These are phyloP conservation scores for Argyra leucocephala DNA, from an alignment of 2,888 invertebrate species.

Conservation along the genomic window DNA sequence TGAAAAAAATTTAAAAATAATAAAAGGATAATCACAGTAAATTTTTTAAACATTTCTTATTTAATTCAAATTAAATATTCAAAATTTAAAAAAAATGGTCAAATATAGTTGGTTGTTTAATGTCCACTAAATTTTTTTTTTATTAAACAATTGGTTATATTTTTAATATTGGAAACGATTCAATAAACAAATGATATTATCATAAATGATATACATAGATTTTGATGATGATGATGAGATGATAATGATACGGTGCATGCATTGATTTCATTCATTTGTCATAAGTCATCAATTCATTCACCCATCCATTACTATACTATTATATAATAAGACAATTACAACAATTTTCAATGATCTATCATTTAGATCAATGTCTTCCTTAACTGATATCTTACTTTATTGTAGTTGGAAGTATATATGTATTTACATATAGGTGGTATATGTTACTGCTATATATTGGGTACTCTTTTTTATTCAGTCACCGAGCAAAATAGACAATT, in stretches of 20 bases:
- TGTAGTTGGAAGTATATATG: not conserved
- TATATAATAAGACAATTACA: not conserved
- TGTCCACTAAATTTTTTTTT: not conserved
- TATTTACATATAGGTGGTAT: conserved; percentile 4
- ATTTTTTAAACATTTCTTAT: not conserved
- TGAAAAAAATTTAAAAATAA: not conserved
- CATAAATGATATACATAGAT: not conserved
- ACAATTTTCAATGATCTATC: not conserved
- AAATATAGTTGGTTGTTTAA: not conserved
- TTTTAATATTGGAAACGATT: not conserved
- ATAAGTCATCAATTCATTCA: not conserved
- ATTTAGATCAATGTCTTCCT: not conserved
- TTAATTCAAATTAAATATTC: not conserved
- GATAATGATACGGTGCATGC: not conserved
- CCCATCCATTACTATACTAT: not conserved
- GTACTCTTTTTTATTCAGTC: too few relatives aligned
- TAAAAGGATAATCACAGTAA: not conserved
- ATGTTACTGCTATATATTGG: not conserved
- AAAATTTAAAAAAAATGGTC: too few relatives aligned
- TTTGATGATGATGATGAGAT: not conserved
- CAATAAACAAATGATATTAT: not conserved
- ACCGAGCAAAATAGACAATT: too few relatives aligned
- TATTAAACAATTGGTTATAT: not conserved
- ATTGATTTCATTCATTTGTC: not conserved
- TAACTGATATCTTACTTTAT: too few relatives aligned